Percentiles rank a stretch among this genome's conserved stretches.
Evolutionary conservation across 2,888 invertebrate genomes (phyloP).

Genomic region (Yponomeuta cagnagella): DNA sequence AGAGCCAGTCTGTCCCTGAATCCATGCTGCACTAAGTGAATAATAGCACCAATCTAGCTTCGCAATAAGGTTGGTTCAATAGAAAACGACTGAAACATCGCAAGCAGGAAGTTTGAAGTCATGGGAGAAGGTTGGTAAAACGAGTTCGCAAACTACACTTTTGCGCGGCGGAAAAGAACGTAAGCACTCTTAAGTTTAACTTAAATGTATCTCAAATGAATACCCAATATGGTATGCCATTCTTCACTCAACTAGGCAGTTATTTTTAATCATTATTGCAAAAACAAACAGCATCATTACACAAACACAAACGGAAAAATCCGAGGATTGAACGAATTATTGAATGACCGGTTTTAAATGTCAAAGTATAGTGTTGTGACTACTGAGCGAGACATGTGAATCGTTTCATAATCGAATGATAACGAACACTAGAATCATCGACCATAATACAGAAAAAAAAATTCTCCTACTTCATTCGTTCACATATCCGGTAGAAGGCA

Average conservation of each 20-base stretch:
- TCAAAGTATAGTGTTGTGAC: background rate
- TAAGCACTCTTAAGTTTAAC: background rate
- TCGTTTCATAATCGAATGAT: background rate
- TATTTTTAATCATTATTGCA: constrained; percentile 8
- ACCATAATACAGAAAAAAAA: background rate
- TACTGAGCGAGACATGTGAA: background rate
- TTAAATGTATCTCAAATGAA: background rate
- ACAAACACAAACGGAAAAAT: constrained; percentile 19
- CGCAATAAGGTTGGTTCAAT: constrained; percentile 24
- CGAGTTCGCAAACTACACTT: background rate
- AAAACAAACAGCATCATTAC: constrained; percentile 12
- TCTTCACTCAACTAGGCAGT: constrained; percentile 1
- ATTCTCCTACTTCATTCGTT: no score
- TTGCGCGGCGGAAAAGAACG: background rate
- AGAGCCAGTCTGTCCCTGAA: constrained; percentile 84
- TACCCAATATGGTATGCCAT: background rate
- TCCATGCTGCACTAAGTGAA: constrained; percentile 42
- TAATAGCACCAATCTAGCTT: constrained; percentile 22
- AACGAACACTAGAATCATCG: background rate
- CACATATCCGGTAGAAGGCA: no score
- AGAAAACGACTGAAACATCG: constrained; percentile 44
- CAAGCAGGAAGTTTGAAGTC: constrained; percentile 57
- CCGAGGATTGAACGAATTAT: background rate
- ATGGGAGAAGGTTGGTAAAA: constrained; percentile 25
- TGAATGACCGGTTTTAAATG: background rate